These are phyloP conservation scores for Porites lutea DNA, from an alignment of 64 coral and sea anemone species.

Conservation along the genomic window DNA sequence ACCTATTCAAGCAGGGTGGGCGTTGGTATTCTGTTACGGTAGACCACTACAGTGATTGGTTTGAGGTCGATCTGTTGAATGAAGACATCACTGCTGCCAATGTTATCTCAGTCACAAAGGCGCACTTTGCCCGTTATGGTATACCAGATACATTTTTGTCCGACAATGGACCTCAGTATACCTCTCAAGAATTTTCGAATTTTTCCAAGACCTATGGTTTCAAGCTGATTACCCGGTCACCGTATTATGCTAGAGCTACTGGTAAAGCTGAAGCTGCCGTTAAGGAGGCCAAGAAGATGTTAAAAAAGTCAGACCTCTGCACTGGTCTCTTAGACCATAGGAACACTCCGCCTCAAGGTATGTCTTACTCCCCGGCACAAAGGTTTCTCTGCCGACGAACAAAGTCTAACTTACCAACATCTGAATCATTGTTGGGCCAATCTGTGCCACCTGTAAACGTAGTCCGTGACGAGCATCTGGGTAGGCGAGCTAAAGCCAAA, in stretches of 20 bases:
- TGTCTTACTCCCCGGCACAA: constrained; percentile 44
- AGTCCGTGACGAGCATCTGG: constrained; percentile 46
- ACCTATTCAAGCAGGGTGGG: constrained; percentile 50
- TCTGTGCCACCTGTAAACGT: constrained; percentile 59
- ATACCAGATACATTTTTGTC: constrained; percentile 7
- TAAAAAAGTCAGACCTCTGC: constrained; percentile 49
- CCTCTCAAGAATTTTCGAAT: constrained; percentile 47
- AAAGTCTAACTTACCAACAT: constrained; percentile 32
- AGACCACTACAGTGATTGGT: constrained; percentile 33
- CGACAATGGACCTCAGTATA: constrained; percentile 6
- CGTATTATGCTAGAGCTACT: constrained; percentile 47
- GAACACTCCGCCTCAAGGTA: constrained; percentile 49
- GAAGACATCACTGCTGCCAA: constrained; percentile 16
- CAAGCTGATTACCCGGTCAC: constrained; percentile 41
- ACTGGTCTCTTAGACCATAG: constrained; percentile 42
- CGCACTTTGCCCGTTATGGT: constrained; percentile 29
- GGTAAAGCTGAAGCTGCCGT: constrained; percentile 56
- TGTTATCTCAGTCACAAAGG: constrained; percentile 1
- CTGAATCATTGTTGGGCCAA: constrained; percentile 51
- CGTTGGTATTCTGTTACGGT: background rate
- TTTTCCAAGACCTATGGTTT: constrained; percentile 62
- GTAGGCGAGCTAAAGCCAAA: constrained; percentile 2
- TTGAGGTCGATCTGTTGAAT: constrained; percentile 16
- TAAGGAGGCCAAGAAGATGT: constrained; percentile 57
- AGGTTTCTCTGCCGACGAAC: constrained; percentile 44